A percentile compares a stretch with the other conserved stretches of the same genome.
Conservation (phyloP, 2,888 invertebrate species). For the Drosophila neonasuta region DNA sequence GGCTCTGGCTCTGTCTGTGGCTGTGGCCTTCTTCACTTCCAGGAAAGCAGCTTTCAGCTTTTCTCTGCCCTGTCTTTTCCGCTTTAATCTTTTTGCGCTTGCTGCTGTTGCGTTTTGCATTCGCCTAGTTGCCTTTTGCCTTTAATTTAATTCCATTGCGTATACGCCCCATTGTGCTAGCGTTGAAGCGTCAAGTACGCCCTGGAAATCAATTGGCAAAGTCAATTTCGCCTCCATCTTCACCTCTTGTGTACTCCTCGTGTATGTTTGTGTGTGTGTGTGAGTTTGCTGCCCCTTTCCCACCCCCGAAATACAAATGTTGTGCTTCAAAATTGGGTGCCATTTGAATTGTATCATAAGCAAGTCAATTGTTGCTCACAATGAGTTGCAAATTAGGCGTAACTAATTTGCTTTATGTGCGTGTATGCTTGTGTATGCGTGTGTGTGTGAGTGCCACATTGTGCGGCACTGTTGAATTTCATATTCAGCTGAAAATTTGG, state of each 20-base stretch:
- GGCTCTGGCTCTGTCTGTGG: no score
- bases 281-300: background rate
- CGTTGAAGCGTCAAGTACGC: constrained; percentile 39
- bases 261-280: background rate
- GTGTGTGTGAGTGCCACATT: background rate
- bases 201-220: constrained; percentile 40
- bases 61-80: background rate
- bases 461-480: constrained; percentile 23
- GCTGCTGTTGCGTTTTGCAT: constrained; percentile 20
- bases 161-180: constrained; percentile 45
- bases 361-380: constrained; percentile 62
- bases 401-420: constrained; percentile 68
- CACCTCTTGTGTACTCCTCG: background rate
- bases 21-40: constrained; percentile 7
- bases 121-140: constrained; percentile 14
- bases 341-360: constrained; percentile 59
- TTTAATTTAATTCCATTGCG: constrained; percentile 55
- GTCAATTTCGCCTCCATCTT: constrained; percentile 6
- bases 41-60: constrained; percentile 25
- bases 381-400: constrained; percentile 72
- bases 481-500: constrained; percentile 33
- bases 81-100: constrained; percentile 14
- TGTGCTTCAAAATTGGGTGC: constrained; percentile 27
- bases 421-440: constrained; percentile 15
- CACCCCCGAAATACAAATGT: constrained; percentile 4